Conservation (phyloP, 30 jellyfish, hydroid and myxozoan genomes). For the Phacellophora camtschatica region DNA sequence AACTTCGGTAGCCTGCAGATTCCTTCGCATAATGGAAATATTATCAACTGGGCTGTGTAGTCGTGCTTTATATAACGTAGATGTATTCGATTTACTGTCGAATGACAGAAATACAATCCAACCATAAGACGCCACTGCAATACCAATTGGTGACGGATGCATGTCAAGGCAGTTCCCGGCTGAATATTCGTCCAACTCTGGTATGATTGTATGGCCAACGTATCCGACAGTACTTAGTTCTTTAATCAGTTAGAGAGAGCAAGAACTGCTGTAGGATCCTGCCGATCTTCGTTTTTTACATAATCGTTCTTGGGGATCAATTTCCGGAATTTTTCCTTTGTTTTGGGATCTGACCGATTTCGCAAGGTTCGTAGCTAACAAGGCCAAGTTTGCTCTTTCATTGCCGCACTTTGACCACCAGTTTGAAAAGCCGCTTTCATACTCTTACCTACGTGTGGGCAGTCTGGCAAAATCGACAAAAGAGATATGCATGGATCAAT, state of each 20-base stretch:
- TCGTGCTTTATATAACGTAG: background rate
- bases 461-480: conserved; percentile 26
- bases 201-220: conserved; percentile 27
- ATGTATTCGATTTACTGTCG: background rate
- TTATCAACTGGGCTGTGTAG: conserved; percentile 31
- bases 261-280: conserved; percentile 52
- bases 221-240: background rate
- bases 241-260: background rate
- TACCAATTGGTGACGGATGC: conserved; percentile 12
- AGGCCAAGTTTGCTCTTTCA: conserved; percentile 25
- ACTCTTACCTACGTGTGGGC: conserved; percentile 7
- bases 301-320: conserved; percentile 32
- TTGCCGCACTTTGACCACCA: background rate
- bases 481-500: conserved; percentile 15
- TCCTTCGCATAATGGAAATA: background rate
- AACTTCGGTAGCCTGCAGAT: background rate
- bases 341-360: conserved; percentile 9
- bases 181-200: conserved; percentile 14
- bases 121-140: conserved; percentile 22
- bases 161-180: conserved; percentile 4
- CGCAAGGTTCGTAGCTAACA: conserved; percentile 19
- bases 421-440: background rate
- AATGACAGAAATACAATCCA: background rate
- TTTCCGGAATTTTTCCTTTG: background rate
- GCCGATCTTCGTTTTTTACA: conserved; percentile 48